Conservation (phyloP, 2,113 vertebrate species). For the Glaucomys volans region DNA sequence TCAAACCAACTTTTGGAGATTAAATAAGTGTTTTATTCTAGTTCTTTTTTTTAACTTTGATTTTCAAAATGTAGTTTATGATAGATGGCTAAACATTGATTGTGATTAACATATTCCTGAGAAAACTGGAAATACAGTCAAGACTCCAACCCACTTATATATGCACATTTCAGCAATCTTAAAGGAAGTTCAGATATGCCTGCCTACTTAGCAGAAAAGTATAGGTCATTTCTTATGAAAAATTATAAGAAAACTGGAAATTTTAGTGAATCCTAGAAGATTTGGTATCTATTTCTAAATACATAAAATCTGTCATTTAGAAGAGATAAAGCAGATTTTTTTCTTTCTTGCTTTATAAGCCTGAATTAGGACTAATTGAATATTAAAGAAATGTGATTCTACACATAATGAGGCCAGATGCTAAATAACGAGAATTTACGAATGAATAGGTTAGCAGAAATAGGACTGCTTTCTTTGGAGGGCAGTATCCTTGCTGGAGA, state of each 20-base stretch:
- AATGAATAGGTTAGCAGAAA: background rate
- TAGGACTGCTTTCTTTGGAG: background rate
- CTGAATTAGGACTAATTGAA: background rate
- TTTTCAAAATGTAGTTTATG: background rate
- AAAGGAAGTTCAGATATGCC: background rate
- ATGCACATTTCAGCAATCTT: accelerated
- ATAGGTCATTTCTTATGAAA: background rate
- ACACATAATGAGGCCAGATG: background rate
- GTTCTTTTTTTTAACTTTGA: background rate
- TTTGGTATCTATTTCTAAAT: background rate
- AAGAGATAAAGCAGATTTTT: background rate
- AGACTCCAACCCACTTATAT: background rate
- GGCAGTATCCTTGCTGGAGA: background rate
- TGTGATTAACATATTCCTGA: background rate
- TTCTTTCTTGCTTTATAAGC: background rate
- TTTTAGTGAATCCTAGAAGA: background rate
- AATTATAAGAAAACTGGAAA: background rate
- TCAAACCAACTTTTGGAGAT: constrained; percentile 9
- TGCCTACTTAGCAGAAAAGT: background rate
- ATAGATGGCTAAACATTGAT: background rate
- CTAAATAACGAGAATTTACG: background rate
- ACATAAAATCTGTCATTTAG: background rate
- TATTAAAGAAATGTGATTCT: background rate
- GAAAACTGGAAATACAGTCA: too few species aligned
- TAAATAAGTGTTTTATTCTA: background rate